Conservation (phyloP, 1,140 invertebrate species). For the Platorchestia sp. region DNA sequence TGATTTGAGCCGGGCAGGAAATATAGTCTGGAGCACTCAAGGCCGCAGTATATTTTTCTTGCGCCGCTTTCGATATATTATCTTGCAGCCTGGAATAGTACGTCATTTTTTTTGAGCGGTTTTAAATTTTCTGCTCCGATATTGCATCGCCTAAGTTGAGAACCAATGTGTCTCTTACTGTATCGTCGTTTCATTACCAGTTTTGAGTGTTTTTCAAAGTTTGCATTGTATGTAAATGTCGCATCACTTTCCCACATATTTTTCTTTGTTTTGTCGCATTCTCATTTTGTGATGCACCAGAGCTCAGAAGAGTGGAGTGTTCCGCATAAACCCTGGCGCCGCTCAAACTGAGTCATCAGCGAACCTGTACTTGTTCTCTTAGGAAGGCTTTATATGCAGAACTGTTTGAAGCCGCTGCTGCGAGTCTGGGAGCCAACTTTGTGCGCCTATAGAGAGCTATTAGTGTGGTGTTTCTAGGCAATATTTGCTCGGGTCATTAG, state of each 20-base stretch:
- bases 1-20: not conserved
- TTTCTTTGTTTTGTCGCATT: not conserved
- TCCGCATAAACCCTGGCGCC: not conserved
- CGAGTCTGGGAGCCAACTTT: not conserved
- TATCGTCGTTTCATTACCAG: not conserved
- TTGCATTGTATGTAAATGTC: not conserved
- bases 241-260: not conserved
- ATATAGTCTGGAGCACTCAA: not conserved
- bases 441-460: constrained; percentile 51
- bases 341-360: not conserved
- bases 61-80: not conserved
- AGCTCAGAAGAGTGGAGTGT: not conserved
- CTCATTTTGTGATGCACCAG: not conserved
- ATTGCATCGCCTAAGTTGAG: not conserved
- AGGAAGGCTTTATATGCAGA: not conserved
- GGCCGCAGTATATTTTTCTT: not conserved
- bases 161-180: not conserved
- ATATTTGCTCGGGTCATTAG: constrained; percentile 54
- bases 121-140: not conserved
- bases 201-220: not conserved
- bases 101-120: no score
- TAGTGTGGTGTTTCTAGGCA: constrained; percentile 53
- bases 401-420: constrained; percentile 10
- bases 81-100: not conserved
- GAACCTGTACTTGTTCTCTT: not conserved